A percentile compares a stretch with the other conserved stretches of the same genome.
Evolutionary conservation across 92 coral and sea anemone species (phyloP).

Genomic region (Scolanthus callimorphus): DNA sequence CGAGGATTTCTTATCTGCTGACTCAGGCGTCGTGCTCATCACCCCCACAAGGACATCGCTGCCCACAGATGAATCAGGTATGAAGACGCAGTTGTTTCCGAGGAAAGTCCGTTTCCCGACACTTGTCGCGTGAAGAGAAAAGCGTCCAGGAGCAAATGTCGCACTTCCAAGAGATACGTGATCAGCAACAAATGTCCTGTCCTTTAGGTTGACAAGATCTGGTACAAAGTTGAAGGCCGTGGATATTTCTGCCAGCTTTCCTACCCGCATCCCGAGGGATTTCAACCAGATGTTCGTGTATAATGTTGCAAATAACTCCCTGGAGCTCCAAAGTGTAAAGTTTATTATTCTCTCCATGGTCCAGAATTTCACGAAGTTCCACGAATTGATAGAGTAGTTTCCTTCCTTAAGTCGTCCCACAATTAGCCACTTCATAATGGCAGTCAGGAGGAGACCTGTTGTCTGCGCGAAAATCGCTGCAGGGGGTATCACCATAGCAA

Average conservation of each 20-base stretch:
- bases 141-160: neutral
- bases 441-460: neutral
- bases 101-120: conserved; percentile 9
- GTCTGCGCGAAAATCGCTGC: neutral
- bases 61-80: conserved; percentile 2
- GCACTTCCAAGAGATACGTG: conserved; percentile 16
- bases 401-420: conserved; percentile 7
- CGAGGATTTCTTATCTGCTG: conserved; percentile 1
- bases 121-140: neutral
- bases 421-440: conserved; percentile 4
- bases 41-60: conserved; percentile 8
- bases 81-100: conserved; percentile 3
- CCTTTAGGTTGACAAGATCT: conserved; percentile 3
- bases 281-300: conserved; percentile 13
- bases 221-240: conserved; percentile 14
- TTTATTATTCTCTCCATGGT: conserved; percentile 4
- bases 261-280: conserved; percentile 8
- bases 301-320: conserved; percentile 9
- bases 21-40: conserved; percentile 9
- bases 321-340: neutral
- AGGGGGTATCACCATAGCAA: conserved; percentile 8
- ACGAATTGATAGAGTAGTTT: conserved; percentile 6
- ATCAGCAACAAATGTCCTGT: conserved; percentile 8
- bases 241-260: neutral
- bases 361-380: conserved; percentile 1